These are phyloP conservation scores for Oreotrochilus melanogaster DNA, from an alignment of 2,113 vertebrate species.

Conservation along the genomic window DNA sequence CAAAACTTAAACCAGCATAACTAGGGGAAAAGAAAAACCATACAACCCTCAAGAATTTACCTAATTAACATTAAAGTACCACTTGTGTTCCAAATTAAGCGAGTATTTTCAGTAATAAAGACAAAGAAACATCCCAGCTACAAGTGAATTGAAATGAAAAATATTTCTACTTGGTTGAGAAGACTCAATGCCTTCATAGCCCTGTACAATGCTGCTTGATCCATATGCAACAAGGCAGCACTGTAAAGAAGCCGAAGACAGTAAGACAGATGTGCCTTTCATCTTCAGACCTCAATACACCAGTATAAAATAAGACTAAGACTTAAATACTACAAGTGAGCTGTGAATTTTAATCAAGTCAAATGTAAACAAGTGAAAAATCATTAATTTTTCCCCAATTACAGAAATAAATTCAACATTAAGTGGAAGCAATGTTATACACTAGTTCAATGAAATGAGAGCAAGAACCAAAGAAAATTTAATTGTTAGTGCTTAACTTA, in stretches of 20 bases:
- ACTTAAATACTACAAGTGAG: neutral
- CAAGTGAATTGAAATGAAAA: neutral
- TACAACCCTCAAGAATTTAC: neutral
- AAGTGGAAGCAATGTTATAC: neutral
- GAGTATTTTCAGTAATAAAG: neutral
- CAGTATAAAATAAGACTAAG: neutral
- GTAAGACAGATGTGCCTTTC: constrained; percentile 53
- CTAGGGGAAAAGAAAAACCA: neutral
- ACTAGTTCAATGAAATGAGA: neutral
- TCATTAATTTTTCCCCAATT: neutral
- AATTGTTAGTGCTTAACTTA: neutral
- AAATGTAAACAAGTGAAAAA: neutral
- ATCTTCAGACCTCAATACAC: neutral
- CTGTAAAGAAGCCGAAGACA: constrained; percentile 98
- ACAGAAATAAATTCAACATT: neutral
- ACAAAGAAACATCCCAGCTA: neutral
- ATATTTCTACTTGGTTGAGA: constrained; percentile 19
- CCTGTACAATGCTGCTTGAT: constrained; percentile 97
- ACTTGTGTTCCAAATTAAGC: neutral
- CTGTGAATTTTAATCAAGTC: neutral
- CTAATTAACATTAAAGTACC: neutral
- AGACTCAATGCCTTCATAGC: constrained; percentile 87
- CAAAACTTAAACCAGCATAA: neutral
- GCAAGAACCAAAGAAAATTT: neutral
- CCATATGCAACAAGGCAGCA: constrained; percentile 98